Evolutionary conservation across 2,113 vertebrate species (phyloP).

Genomic region (Varanus salvator): DNA sequence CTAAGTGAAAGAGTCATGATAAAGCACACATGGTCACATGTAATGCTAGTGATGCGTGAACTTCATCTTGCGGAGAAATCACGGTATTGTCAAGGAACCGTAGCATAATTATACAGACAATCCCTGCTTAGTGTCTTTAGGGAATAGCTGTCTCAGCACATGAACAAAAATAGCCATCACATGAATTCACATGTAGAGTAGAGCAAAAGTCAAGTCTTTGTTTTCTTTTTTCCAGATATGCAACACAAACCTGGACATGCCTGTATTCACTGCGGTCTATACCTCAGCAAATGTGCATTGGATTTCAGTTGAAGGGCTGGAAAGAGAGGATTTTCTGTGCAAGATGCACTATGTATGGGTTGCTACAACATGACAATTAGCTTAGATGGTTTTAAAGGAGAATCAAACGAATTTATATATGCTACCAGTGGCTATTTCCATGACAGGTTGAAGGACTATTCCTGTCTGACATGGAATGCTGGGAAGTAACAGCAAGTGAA

Average conservation of each 20-base stretch:
- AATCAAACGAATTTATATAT: neutral
- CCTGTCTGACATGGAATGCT: neutral
- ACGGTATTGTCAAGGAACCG: constrained; percentile 38
- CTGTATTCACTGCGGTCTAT: neutral
- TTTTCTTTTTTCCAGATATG: constrained; percentile 6
- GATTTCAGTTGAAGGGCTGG: neutral
- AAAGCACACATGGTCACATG: constrained; percentile 42
- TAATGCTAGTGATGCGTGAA: constrained; percentile 39
- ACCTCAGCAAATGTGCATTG: neutral
- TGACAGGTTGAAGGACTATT: neutral
- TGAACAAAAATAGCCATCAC: constrained; percentile 57
- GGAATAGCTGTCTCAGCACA: constrained; percentile 41
- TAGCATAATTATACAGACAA: constrained; percentile 46
- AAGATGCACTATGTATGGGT: neutral
- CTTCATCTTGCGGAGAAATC: constrained; percentile 31
- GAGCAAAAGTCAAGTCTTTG: constrained; percentile 40
- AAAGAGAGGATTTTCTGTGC: neutral
- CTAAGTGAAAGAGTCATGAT: neutral
- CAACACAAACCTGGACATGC: neutral
- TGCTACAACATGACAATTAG: neutral
- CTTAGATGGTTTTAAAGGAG: neutral
- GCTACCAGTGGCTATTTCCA: neutral
- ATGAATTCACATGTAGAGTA: constrained; percentile 57
- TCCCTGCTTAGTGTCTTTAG: constrained; percentile 47
- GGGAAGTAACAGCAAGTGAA: neutral